Percentiles rank a stretch among this genome's conserved stretches.
These are phyloP conservation scores for Chalcis sispes DNA, from an alignment of 2,888 invertebrate genomes.

Conservation along the genomic window DNA sequence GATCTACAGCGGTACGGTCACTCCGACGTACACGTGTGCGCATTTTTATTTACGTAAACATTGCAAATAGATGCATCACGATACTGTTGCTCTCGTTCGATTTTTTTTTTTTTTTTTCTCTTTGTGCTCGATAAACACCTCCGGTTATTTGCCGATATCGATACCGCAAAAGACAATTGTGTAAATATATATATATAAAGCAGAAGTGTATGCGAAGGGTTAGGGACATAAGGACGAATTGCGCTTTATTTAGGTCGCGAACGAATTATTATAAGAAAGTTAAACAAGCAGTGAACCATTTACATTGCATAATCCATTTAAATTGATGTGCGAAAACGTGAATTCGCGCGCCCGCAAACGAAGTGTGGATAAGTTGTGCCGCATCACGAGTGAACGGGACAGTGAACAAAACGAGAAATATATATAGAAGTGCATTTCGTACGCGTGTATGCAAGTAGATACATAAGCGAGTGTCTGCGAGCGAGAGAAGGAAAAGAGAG, in stretches of 20 bases:
- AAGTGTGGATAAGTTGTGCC: no score
- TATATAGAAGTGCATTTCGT: no score
- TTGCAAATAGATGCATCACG: slow-evolving; percentile 1
- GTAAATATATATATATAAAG: no score
- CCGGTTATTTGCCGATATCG: background rate
- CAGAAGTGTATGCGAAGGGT: no score
- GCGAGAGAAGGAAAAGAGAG: background rate
- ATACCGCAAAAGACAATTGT: no score
- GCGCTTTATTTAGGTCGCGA: no score
- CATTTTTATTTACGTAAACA: background rate
- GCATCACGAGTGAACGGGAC: no score
- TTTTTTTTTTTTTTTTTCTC: background rate
- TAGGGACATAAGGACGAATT: no score
- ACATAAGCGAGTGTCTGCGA: background rate
- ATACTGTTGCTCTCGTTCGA: background rate
- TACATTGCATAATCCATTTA: background rate
- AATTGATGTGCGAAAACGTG: background rate
- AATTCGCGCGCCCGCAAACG: background rate
- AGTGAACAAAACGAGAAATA: no score
- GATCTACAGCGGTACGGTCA: background rate
- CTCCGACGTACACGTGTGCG: background rate
- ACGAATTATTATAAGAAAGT: no score
- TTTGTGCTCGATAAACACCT: background rate
- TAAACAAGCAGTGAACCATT: no score
- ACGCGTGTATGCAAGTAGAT: background rate